Evolutionary conservation across 2,888 invertebrate species (phyloP), one percentile per base, ranked within the genome.

Genomic region (Exephanes ischioxanthus): DNA sequence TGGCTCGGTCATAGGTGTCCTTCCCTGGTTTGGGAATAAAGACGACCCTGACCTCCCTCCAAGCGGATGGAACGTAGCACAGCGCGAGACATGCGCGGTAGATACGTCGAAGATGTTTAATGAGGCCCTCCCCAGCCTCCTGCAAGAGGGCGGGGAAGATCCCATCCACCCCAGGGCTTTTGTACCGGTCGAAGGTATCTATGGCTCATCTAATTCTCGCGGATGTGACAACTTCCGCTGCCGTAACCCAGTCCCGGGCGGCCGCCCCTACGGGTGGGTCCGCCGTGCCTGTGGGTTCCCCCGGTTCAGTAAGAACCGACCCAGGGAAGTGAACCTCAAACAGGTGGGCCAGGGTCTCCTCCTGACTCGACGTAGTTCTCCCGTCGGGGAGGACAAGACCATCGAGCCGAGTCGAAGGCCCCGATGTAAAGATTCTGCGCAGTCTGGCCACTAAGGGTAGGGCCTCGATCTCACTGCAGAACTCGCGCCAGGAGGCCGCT

Each of bases 1-100:
- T 89, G 1, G 86, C 79, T 22, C n/a, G 66, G 45, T 63, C 68
- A 30, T 89, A 84, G 16, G 70, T 33, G 9, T 9, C 33, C 26
- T 77, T 82, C 0, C 87, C 88, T 7, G 87, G 85, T 73, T 89
- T 89, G 0, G 88, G 88, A 16, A 84, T 84, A 22, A 85, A 87
- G 37, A 84, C 82, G 0, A 86, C 78, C 26, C 26, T 83, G 48
- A 77, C 77, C 48, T 72, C 66, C 53, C 33, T 77, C 80, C 84
- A 87, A 9, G 58, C 19, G 14, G 1, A 11, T 0, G 87, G 87
- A 0, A 76, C 75, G 45, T 84, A 80, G 11, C 82, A 75, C 11
- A 61, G 26, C 14, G 53, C 83, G 9, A 83, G 3, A 16, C 77
- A 67, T 19, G 82, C 11, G 16, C 80, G 51, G 7, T 80, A 77